A percentile compares a stretch with the other conserved stretches of the same genome.
Conservation (phyloP, 1,140 invertebrate species). For the Melanaphis sacchari region DNA sequence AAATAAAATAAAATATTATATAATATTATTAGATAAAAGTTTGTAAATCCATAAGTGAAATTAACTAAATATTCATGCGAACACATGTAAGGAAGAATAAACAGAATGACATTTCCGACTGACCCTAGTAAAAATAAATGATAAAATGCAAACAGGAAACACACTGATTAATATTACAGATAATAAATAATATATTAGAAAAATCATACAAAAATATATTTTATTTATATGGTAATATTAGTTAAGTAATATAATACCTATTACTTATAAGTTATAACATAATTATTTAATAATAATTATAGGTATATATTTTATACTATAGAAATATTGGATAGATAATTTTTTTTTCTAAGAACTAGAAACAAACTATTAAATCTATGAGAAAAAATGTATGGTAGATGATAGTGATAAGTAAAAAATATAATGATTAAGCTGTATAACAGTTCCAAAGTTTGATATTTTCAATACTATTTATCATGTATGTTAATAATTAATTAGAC, state of each 20-base stretch:
- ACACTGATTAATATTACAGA: slow-evolving; percentile 11
- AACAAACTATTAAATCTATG: neutral
- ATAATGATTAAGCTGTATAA: neutral
- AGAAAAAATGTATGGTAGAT: neutral
- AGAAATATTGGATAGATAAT: neutral
- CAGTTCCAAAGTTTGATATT: neutral
- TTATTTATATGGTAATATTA: neutral
- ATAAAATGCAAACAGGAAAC: slow-evolving; percentile 49
- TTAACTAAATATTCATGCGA: neutral
- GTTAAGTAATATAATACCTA: neutral
- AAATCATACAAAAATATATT: neutral
- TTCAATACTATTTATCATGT: neutral
- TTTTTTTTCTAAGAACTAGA: neutral
- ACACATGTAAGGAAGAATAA: neutral
- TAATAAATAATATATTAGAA: neutral
- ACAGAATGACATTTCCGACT: slow-evolving; percentile 25
- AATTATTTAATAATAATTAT: neutral
- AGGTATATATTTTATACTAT: neutral
- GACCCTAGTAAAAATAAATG: slow-evolving; percentile 38
- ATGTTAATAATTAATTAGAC: neutral
- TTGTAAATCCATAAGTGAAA: neutral
- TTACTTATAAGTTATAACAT: neutral
- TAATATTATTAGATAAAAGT: slow-evolving; percentile 34
- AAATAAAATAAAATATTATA: neutral
- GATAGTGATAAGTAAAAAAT: neutral